Evolutionary conservation across 2,797 vertebrate genomes (phyloP).

Genomic region (Sebastes flavidus): DNA sequence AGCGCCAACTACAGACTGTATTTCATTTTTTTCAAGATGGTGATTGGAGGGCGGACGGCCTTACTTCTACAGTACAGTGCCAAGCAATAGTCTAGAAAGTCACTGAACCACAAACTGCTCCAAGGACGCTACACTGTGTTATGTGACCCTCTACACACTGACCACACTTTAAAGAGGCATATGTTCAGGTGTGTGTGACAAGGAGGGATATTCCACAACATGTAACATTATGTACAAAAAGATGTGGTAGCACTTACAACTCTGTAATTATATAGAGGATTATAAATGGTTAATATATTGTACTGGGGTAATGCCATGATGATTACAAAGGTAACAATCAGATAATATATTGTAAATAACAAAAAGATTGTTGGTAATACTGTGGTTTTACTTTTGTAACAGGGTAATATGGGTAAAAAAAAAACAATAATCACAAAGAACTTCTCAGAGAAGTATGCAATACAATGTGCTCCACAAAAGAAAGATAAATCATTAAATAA

Average conservation of each 20-base stretch:
- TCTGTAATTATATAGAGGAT: neutral
- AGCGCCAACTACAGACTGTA: conserved; percentile 36
- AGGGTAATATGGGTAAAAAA: neutral
- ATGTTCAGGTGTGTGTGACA: conserved; percentile 12
- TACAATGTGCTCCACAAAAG: neutral
- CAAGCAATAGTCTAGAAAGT: conserved; percentile 46
- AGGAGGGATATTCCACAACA: neutral
- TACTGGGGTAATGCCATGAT: neutral
- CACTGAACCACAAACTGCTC: conserved; percentile 44
- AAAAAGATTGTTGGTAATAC: neutral
- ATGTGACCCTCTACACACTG: conserved; percentile 16
- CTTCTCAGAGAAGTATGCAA: neutral
- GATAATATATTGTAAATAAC: neutral
- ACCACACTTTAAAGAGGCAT: conserved; percentile 34
- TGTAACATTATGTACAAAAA: neutral
- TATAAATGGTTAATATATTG: neutral
- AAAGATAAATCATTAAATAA: neutral
- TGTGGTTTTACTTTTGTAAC: neutral
- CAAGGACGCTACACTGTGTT: conserved; percentile 8
- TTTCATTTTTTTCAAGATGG: conserved; percentile 44
- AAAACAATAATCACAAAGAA: neutral
- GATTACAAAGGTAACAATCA: neutral
- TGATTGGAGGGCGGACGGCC: conserved; percentile 36
- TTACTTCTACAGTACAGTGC: conserved; percentile 38
- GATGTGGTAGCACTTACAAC: neutral